Evolutionary conservation across 30 jellyfish, hydroid and myxozoan genomes (phyloP).

Genomic region (Sanderia malayensis): DNA sequence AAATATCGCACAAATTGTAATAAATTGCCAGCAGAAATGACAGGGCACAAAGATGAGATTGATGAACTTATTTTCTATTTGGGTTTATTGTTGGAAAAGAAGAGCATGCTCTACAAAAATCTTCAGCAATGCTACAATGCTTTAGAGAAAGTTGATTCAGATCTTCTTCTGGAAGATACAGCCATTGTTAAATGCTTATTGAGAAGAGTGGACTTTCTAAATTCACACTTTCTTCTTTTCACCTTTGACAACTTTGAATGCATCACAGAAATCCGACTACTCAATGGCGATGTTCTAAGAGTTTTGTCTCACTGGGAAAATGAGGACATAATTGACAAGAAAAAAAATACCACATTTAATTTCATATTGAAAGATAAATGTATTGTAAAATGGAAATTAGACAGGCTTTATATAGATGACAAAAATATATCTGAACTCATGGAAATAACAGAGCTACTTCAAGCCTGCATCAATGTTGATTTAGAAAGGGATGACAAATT

Average conservation of each 20-base stretch:
- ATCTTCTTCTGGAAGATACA: slow-evolving; percentile 39
- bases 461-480: slow-evolving; percentile 27
- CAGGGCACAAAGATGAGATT: slow-evolving; percentile 9
- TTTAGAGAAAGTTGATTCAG: slow-evolving; percentile 40
- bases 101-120: slow-evolving; percentile 2
- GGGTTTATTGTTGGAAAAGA: slow-evolving; percentile 40
- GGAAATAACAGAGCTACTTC: slow-evolving; percentile 19
- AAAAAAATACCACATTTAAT: not conserved
- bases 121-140: slow-evolving; percentile 45
- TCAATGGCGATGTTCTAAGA: not conserved
- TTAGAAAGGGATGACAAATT: slow-evolving; percentile 12
- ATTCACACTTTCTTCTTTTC: slow-evolving; percentile 7
- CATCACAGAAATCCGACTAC: slow-evolving; percentile 5
- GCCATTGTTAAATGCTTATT: slow-evolving; percentile 21
- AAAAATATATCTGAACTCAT: slow-evolving; percentile 9
- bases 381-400: slow-evolving; percentile 32
- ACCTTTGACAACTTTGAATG: slow-evolving; percentile 15
- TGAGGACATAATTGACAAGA: slow-evolving; percentile 27
- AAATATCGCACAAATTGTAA: slow-evolving; percentile 7
- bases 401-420: slow-evolving; percentile 6
- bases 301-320: slow-evolving; percentile 12
- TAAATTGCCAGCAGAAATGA: not conserved
- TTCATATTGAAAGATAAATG: slow-evolving; percentile 17
- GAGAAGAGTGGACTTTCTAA: slow-evolving; percentile 26
- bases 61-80: slow-evolving; percentile 41